Evolutionary conservation across 1,140 invertebrate genomes (phyloP), one percentile per base, ranked within the genome.

Genomic region (Musca domestica): DNA sequence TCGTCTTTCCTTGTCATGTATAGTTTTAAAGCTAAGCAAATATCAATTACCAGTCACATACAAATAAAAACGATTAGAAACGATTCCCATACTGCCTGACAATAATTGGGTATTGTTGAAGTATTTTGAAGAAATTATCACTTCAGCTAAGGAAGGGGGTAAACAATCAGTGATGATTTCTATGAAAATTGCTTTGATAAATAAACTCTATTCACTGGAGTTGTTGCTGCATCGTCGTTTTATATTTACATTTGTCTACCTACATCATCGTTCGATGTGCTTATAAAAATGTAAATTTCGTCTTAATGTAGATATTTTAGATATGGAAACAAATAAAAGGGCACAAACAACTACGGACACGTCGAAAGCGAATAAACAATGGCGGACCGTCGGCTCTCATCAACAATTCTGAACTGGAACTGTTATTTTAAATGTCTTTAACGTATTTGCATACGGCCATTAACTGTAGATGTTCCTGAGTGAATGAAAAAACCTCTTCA

Each of bases 61-160:
- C 19, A 52, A 52, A 52, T 22, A 23, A 52, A 65, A 48, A 25
- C 64, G 46, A 65, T 65, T 49, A 41, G 41, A 65, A 51, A 46
- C 20, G 46, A 63, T 51, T 67, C 56, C 34, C 54, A 56, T 49
- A 23, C 56, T 14, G 61, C 10, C 19, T 61, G 10, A 61, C 56
- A 61, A 61, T 61, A 61, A 61, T 19, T 34, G 27, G 2, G 56
- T 61, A 61, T 61, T 61, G 56, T 61, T 61, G 19, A 19, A 15
- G 34, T 34, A 61, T 61, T 61, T 41, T 34, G 56, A 34, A 41
- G 34, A 61, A 61, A 61, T 61, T 61, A 61, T 61, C 56, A 61
- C 56, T 22, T 61, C 19, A 41, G 17, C 56, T 61, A 61, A 58
- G 41, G n/a, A 61, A 61, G 7, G 17, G 6, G 15, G 56, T 61